A percentile compares a stretch with the other conserved stretches of the same genome.
phyloP scores from a whole-genome alignment of 2,888 invertebrate species.

The Stegophylla sp. region DNA sequence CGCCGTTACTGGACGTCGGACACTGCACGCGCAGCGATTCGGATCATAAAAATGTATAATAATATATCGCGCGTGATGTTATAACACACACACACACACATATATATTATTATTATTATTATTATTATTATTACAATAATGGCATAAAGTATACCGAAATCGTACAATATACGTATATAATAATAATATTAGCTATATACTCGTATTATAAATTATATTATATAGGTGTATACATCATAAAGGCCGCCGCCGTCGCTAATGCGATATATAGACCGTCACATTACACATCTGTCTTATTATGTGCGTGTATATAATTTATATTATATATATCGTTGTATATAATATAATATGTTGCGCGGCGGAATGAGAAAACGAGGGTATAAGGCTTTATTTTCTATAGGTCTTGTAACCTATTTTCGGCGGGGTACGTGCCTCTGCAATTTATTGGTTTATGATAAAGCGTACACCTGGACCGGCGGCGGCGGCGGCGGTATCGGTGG shows the following conservation, averaged over 20 bases:
- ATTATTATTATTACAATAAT: background rate
- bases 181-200: background rate
- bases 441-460: constrained; percentile 56
- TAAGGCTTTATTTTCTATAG: constrained; percentile 1
- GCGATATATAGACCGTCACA: background rate
- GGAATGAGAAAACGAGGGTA: background rate
- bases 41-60: constrained; percentile 5
- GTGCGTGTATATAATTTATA: background rate
- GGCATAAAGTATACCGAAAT: constrained; percentile 12
- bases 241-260: constrained; percentile 1
- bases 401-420: constrained; percentile 21
- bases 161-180: background rate
- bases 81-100: background rate
- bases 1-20: background rate
- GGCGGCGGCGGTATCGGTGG: background rate
- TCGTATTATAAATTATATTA: no score
- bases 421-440: constrained; percentile 47
- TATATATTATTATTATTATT: background rate
- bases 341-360: background rate
- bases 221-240: background rate
- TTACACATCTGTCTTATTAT: constrained; percentile 31
- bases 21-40: constrained; percentile 6
- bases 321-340: background rate
- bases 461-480: constrained; percentile 27
- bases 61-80: background rate